These are phyloP conservation scores for Odontamblyopus rebecca DNA, from an alignment of 2,797 vertebrate genomes.

Conservation along the genomic window DNA sequence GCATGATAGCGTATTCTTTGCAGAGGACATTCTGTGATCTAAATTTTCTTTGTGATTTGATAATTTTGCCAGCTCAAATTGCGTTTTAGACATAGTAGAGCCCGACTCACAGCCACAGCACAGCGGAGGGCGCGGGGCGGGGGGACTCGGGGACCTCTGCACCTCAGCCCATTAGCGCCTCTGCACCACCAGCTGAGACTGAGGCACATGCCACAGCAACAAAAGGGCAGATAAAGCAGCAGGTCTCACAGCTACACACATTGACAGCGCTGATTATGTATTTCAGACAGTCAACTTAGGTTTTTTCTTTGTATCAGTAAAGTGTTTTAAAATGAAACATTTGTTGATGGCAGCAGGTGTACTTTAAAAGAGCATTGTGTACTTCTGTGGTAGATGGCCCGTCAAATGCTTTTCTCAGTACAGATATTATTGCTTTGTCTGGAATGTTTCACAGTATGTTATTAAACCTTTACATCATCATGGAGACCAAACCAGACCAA, in stretches of 20 bases:
- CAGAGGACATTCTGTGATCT: no score
- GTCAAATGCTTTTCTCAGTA: no score
- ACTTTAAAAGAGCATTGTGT: background rate
- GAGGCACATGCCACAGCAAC: constrained; percentile 15
- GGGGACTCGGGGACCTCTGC: constrained; percentile 38
- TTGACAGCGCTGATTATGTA: background rate
- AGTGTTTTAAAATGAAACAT: background rate
- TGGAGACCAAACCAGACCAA: no score
- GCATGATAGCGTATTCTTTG: no score
- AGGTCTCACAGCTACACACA: background rate
- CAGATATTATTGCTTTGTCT: no score
- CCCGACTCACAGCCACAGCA: constrained; percentile 22
- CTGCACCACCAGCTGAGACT: constrained; percentile 44
- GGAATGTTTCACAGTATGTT: no score
- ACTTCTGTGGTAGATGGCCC: no score
- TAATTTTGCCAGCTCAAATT: no score
- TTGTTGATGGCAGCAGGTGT: background rate
- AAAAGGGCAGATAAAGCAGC: constrained; percentile 15
- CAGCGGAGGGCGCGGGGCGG: constrained; percentile 39
- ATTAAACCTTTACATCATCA: no score
- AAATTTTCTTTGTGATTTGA: no score
- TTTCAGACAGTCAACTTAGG: background rate
- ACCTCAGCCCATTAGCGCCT: constrained; percentile 28
- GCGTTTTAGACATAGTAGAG: no score
- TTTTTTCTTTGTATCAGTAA: background rate